Evolutionary conservation across 2,797 vertebrate genomes (phyloP).

Genomic region (Siniperca scherzeri): DNA sequence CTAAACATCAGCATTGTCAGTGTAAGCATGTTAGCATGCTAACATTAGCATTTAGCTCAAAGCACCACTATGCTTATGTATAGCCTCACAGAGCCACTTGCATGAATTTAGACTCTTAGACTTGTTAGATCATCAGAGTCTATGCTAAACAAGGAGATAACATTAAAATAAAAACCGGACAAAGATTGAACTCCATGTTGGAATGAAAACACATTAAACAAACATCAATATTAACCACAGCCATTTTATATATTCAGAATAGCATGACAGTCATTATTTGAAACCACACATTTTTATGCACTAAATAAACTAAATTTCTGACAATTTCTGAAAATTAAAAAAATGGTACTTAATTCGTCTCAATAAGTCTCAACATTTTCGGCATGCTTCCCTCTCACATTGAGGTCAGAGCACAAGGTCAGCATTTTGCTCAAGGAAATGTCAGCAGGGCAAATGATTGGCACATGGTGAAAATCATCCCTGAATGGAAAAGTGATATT

Average conservation of each 20-base stretch:
- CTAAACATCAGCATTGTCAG: background rate
- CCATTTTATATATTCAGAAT: background rate
- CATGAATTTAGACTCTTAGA: background rate
- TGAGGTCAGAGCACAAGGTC: background rate
- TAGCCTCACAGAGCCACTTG: background rate
- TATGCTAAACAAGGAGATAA: background rate
- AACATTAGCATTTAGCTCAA: background rate
- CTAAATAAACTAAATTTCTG: background rate
- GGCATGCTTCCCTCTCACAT: background rate
- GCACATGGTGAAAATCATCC: slow-evolving; percentile 5
- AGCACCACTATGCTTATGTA: background rate
- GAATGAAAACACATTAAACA: background rate
- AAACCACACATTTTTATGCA: background rate
- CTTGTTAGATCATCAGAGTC: background rate
- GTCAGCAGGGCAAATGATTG: background rate
- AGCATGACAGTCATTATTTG: background rate
- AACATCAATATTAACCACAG: background rate
- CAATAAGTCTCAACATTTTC: background rate
- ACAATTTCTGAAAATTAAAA: background rate
- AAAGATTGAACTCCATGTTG: background rate
- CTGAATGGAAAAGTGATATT: background rate
- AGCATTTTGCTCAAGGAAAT: background rate
- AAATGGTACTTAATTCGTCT: background rate
- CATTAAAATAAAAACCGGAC: background rate
- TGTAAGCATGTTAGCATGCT: no score